Evolutionary conservation across 2,797 vertebrate genomes (phyloP).

Genomic region (Hipposideros larvatus): DNA sequence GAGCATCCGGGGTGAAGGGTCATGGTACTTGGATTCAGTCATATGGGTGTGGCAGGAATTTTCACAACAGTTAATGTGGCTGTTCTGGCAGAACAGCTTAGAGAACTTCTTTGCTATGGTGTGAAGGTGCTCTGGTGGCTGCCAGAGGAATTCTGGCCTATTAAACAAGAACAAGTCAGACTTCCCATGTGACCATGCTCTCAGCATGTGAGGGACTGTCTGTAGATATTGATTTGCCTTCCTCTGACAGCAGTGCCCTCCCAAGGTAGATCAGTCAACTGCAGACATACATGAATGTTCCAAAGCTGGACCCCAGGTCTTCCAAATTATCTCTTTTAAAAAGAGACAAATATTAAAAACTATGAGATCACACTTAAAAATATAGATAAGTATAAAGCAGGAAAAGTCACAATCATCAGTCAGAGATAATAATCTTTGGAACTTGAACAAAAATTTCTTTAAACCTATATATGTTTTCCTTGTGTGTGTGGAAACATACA

Average conservation of each 20-base stretch:
- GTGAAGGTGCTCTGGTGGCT: not conserved
- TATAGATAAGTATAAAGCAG: not conserved
- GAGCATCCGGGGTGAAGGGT: not conserved
- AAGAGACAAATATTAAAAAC: not conserved
- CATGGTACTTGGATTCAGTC: not conserved
- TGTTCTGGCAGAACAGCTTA: not conserved
- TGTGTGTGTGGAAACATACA: not conserved
- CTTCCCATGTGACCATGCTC: not conserved
- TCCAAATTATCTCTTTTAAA: not conserved
- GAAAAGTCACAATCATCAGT: not conserved
- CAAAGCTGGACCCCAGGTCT: not conserved
- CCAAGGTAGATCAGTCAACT: not conserved
- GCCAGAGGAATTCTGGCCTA: not conserved
- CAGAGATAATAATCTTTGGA: not conserved
- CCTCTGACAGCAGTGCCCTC: not conserved
- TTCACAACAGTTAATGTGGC: not conserved
- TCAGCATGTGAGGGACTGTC: rapidly evolving
- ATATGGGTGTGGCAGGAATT: not conserved
- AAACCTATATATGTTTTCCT: not conserved
- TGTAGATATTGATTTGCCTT: not conserved
- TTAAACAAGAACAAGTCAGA: not conserved
- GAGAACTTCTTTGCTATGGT: not conserved
- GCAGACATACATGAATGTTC: not conserved
- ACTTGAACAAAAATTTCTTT: not conserved
- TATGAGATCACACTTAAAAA: not conserved